Evolutionary conservation across 2,888 invertebrate genomes (phyloP), one percentile per base, ranked within the genome.

Genomic region (Diachrysia chrysitis): DNA sequence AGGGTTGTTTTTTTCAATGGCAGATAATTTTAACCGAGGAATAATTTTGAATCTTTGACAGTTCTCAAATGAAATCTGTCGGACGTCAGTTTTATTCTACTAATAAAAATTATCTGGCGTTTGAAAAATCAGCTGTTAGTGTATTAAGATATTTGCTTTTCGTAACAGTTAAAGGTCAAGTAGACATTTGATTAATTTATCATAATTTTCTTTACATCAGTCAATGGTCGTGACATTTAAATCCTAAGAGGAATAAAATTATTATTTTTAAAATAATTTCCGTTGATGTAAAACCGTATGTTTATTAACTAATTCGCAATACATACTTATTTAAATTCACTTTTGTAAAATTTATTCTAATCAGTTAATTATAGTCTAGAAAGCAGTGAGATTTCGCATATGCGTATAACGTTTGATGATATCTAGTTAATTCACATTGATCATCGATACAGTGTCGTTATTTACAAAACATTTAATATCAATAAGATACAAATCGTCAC

Each of bases 361-460:
- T 55, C 58, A 60, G 62, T 48, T 48, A 53, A 65, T 71, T 58
- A 69, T 69, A 69, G 51, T 58, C 51, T 66, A 63, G 79, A 79
- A 76, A 71, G 66, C 53, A 37, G 61, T 42, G 57, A 67, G 70
- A 67, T 73, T 73, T 78, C 29, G 59, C 64, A 61, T 63, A 70
- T 53, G 57, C 53, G 35, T 35, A 46, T 65, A 56, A 69, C 56
- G 57, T 69, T 68, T 37, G 32, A 57, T 42, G 66, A 42, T 60
- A 57, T 21, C n/a, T 42, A 76, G 71, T 62, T 71, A 70, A 61
- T 63, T 72, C 58, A 69, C 64, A 65, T 66, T 53, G 32, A 62
- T 59, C 62, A 51, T 65, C 76, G 77, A 83, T 68, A 25, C 32
- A 60, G 81, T 74, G 76, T 10, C 69, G 70, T 69, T 57, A 67